phyloP scores from a whole-genome alignment of 2,113 vertebrate genomes.

The Pampusana beccarii region DNA sequence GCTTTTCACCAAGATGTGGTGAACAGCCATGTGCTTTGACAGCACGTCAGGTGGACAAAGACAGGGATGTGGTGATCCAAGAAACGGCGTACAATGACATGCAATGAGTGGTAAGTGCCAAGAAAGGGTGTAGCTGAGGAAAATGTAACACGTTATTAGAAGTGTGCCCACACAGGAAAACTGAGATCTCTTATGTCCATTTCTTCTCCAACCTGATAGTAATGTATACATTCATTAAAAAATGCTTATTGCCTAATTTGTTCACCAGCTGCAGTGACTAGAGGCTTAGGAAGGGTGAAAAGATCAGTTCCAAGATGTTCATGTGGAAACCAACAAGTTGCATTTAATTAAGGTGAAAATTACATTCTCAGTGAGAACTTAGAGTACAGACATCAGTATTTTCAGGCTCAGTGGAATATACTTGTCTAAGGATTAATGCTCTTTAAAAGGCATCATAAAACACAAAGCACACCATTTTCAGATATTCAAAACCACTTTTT shows the following conservation, averaged over 20 bases:
- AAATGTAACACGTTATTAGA: background rate
- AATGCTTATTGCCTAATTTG: background rate
- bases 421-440: background rate
- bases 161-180: background rate
- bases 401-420: background rate
- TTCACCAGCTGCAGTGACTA: background rate
- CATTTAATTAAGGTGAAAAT: background rate
- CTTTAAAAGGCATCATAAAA: background rate
- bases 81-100: background rate
- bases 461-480: rapidly evolving
- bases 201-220: background rate
- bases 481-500: background rate
- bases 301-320: background rate
- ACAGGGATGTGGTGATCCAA: background rate
- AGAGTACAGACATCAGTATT: background rate
- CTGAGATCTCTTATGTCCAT: background rate
- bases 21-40: background rate
- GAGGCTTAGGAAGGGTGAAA: background rate
- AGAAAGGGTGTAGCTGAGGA: background rate
- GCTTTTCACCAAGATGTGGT: background rate
- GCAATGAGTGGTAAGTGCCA: background rate
- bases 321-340: background rate
- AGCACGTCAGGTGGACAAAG: background rate
- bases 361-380: background rate
- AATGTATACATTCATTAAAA: background rate